Evolutionary conservation across 2,888 invertebrate genomes (phyloP).

Genomic region (Pseudococcus longispinus): DNA sequence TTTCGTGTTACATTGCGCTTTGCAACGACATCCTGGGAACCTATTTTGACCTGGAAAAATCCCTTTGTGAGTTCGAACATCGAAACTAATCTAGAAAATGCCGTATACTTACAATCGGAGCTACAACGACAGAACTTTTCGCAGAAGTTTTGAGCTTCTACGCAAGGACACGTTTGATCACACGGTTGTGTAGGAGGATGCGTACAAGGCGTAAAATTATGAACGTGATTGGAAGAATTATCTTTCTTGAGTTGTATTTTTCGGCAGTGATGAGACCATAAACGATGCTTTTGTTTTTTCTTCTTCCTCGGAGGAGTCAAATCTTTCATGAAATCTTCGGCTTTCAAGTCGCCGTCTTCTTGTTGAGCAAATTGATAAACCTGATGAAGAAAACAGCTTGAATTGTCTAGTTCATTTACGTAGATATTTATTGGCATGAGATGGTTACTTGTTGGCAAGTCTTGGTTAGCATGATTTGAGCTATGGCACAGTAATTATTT

Average conservation of each 20-base stretch:
- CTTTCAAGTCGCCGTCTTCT: slow-evolving; percentile 78
- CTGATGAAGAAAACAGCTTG: slow-evolving; percentile 62
- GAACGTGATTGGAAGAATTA: slow-evolving; percentile 76
- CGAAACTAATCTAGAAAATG: neutral
- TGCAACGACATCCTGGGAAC: slow-evolving; percentile 97
- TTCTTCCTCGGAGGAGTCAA: slow-evolving; percentile 77
- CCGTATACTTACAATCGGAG: slow-evolving; percentile 79
- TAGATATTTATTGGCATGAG: neutral
- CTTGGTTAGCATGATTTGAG: slow-evolving; percentile 91
- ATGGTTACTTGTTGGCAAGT: slow-evolving; percentile 84
- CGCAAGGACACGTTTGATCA: slow-evolving; percentile 88
- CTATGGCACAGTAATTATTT: slow-evolving; percentile 93
- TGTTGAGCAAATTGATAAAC: slow-evolving; percentile 85
- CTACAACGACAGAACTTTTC: slow-evolving; percentile 99
- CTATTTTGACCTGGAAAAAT: slow-evolving; percentile 79
- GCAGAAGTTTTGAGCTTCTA: slow-evolving; percentile 95
- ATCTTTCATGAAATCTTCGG: slow-evolving; percentile 76
- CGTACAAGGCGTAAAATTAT: slow-evolving; percentile 96
- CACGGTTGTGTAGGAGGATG: slow-evolving; percentile 91
- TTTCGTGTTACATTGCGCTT: slow-evolving; percentile 98
- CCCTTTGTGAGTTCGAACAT: neutral
- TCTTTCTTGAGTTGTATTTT: slow-evolving; percentile 93
- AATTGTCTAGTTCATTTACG: neutral
- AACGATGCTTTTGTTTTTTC: slow-evolving; percentile 66
- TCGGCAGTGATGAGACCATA: slow-evolving; percentile 95